Percentiles rank a stretch among this genome's conserved stretches.
Evolutionary conservation across 2,888 invertebrate genomes (phyloP).

Genomic region (Lochmaea capreae): DNA sequence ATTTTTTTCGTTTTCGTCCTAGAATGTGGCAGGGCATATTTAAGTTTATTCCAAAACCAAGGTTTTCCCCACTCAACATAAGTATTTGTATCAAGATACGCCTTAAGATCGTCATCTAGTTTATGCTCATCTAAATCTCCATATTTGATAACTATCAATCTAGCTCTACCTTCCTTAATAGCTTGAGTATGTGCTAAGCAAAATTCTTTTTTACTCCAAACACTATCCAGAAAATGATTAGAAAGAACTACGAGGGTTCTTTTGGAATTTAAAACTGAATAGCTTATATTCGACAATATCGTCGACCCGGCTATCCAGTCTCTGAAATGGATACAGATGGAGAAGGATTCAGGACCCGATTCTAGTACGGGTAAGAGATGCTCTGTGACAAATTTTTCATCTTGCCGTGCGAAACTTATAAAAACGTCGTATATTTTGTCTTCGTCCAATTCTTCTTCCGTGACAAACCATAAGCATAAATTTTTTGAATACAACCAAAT

Average conservation of each 20-base stretch:
- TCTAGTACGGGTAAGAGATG: constrained; percentile 76
- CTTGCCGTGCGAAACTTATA: constrained; percentile 82
- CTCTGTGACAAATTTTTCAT: constrained; percentile 77
- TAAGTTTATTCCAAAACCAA: constrained; percentile 84
- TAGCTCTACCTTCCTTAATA: constrained; percentile 74
- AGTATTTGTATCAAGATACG: constrained; percentile 80
- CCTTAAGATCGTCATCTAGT: constrained; percentile 76
- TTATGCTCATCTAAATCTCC: constrained; percentile 73
- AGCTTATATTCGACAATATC: constrained; percentile 78
- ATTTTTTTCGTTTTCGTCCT: constrained; percentile 42
- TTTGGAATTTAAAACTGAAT: constrained; percentile 77
- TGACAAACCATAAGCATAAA: constrained; percentile 72
- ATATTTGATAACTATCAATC: constrained; percentile 81
- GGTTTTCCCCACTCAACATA: constrained; percentile 86
- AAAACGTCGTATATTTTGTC: constrained; percentile 81
- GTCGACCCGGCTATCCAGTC: constrained; percentile 81
- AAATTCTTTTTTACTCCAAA: constrained; percentile 83
- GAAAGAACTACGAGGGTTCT: constrained; percentile 78
- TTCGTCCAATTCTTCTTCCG: constrained; percentile 77
- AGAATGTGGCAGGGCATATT: constrained; percentile 78
- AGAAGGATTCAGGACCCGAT: constrained; percentile 72
- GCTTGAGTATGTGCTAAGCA: constrained; percentile 78
- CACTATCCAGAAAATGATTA: constrained; percentile 78
- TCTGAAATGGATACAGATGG: constrained; percentile 78
- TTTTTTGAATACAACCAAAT: constrained; percentile 74